Evolutionary conservation across 2,888 invertebrate species (phyloP).

Genomic region (Encarsia formosa): DNA sequence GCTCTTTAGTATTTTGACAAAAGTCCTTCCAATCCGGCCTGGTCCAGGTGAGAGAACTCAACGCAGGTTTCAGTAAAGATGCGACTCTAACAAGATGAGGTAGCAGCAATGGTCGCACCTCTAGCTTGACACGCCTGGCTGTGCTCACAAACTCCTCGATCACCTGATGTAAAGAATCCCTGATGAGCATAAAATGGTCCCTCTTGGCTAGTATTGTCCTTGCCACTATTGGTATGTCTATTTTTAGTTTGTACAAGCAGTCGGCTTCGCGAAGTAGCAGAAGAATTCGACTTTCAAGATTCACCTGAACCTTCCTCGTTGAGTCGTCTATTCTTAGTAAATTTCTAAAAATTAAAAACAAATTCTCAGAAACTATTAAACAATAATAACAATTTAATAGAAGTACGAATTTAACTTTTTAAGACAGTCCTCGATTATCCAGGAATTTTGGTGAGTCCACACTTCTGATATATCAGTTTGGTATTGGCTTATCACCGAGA

Average conservation of each 20-base stretch:
- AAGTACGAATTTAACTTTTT: slow-evolving; percentile 35
- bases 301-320: slow-evolving; percentile 67
- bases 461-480: slow-evolving; percentile 76
- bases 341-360: slow-evolving; percentile 48
- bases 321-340: slow-evolving; percentile 61
- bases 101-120: slow-evolving; percentile 84
- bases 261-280: slow-evolving; percentile 80
- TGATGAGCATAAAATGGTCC: slow-evolving; percentile 71
- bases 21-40: slow-evolving; percentile 77
- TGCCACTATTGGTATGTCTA: slow-evolving; percentile 79
- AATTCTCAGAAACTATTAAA: not conserved
- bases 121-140: slow-evolving; percentile 73
- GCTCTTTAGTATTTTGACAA: slow-evolving; percentile 69
- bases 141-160: slow-evolving; percentile 72
- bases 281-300: slow-evolving; percentile 71
- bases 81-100: slow-evolving; percentile 83
- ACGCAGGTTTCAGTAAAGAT: slow-evolving; percentile 75
- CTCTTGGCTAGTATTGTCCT: slow-evolving; percentile 73
- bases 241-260: slow-evolving; percentile 74
- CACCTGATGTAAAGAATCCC: slow-evolving; percentile 74
- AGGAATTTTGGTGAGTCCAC: slow-evolving; percentile 77
- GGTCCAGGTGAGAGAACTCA: slow-evolving; percentile 81
- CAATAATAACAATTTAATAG: not conserved
- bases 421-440: slow-evolving; percentile 46
- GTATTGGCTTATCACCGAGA: slow-evolving; percentile 68